Conservation (phyloP, 1,140 invertebrate species). For the Panulirus ornatus region DNA sequence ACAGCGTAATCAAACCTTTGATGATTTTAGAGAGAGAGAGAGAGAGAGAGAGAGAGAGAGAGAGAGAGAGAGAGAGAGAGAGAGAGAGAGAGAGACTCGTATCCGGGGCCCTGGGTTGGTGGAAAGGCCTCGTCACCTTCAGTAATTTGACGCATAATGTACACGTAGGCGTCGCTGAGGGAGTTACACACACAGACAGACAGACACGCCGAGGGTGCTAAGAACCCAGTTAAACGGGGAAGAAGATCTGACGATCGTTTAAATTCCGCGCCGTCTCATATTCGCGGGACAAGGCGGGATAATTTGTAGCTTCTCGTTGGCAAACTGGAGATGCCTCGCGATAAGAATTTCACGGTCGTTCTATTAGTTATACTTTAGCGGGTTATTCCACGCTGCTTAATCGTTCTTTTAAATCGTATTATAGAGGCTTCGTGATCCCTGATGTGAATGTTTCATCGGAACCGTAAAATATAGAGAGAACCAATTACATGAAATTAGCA, state of each 20-base stretch:
- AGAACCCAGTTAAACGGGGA: background rate
- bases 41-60: background rate
- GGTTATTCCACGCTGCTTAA: background rate
- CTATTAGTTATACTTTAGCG: background rate
- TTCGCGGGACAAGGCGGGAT: conserved; percentile 47
- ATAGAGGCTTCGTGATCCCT: background rate
- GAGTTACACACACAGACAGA: conserved; percentile 12
- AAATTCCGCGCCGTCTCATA: conserved; percentile 52
- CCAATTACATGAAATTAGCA: conserved; percentile 54
- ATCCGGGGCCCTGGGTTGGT: background rate
- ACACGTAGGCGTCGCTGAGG: background rate
- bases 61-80: background rate
- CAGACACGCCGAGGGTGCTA: background rate
- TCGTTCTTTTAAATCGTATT: background rate
- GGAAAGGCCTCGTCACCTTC: background rate
- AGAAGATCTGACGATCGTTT: background rate
- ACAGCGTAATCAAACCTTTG: background rate
- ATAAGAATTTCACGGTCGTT: conserved; percentile 39
- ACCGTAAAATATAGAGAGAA: background rate
- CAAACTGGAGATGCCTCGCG: conserved; percentile 4
- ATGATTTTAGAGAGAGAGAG: too few species aligned
- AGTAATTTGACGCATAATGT: background rate
- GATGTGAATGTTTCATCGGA: background rate
- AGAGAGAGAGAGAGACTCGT: background rate
- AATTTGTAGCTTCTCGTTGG: conserved; percentile 44